Percentiles rank a stretch among this genome's conserved stretches.
phyloP scores from a whole-genome alignment of 64 coral and sea anemone species.

The Montipora efflorescens region DNA sequence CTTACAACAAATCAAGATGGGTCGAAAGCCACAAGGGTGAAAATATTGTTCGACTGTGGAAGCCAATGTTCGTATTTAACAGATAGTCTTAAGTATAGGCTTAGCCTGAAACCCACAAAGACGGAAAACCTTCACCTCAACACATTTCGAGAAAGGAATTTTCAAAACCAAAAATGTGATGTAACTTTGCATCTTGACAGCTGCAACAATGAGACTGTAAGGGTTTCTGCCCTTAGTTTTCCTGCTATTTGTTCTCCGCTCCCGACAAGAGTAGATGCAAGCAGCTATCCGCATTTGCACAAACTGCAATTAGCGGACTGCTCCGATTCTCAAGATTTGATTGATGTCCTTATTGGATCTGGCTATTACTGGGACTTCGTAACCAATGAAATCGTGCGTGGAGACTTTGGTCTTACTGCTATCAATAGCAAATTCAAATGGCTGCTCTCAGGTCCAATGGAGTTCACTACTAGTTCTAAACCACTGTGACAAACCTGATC shows the following conservation, averaged over 20 bases:
- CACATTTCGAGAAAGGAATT: constrained; percentile 28
- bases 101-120: constrained; percentile 50
- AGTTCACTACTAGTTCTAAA: no score
- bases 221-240: constrained; percentile 40
- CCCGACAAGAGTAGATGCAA: constrained; percentile 7
- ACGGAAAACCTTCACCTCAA: constrained; percentile 50
- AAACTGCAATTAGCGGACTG: constrained; percentile 45
- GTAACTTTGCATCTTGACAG: constrained; percentile 28
- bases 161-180: constrained; percentile 69
- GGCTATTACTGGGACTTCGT: constrained; percentile 31
- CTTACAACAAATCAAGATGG: constrained; percentile 23
- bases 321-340: constrained; percentile 1
- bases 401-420: no score
- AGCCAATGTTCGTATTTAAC: constrained; percentile 66
- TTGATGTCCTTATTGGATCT: constrained; percentile 34
- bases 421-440: no score
- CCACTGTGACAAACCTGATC: no score
- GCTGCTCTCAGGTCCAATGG: no score
- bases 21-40: constrained; percentile 38
- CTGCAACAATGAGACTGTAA: background rate
- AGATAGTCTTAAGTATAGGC: constrained; percentile 52
- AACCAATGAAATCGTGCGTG: background rate
- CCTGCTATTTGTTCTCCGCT: constrained; percentile 50
- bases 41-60: constrained; percentile 68
- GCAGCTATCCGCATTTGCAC: constrained; percentile 50